Evolutionary conservation across 2,888 invertebrate species (phyloP).

Genomic region (Bedellia somnulentella): DNA sequence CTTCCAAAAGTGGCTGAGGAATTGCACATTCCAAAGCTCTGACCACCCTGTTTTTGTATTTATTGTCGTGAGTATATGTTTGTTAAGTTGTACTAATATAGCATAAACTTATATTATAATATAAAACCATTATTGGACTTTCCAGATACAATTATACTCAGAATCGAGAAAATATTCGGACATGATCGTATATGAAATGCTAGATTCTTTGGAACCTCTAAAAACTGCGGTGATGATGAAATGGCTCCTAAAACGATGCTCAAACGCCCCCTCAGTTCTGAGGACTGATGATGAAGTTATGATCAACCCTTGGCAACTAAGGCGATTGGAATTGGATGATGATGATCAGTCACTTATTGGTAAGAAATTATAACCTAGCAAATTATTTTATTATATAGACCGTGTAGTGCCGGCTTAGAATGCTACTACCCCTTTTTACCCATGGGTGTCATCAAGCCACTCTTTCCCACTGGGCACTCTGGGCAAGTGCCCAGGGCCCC

Average conservation of each 20-base stretch:
- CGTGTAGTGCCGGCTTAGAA: no score
- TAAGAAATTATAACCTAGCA: slow-evolving; percentile 9
- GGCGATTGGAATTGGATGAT: slow-evolving; percentile 20
- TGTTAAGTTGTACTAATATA: no score
- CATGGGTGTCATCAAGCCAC: no score
- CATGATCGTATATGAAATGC: slow-evolving; percentile 63
- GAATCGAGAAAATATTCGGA: slow-evolving; percentile 60
- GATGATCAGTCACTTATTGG: slow-evolving; percentile 44
- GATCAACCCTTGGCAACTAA: slow-evolving; percentile 56
- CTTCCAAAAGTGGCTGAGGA: no score
- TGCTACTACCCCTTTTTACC: no score
- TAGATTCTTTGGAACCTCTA: slow-evolving; percentile 67
- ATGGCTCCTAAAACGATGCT: slow-evolving; percentile 60
- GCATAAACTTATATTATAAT: no score
- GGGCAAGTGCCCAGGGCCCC: no score
- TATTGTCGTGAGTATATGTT: neutral
- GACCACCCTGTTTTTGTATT: slow-evolving; percentile 4
- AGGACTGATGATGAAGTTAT: slow-evolving; percentile 68
- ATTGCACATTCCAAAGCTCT: no score
- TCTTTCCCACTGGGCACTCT: no score
- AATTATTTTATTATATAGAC: neutral
- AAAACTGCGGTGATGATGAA: slow-evolving; percentile 67
- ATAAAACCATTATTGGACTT: no score
- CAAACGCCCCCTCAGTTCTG: slow-evolving; percentile 48
- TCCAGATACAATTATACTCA: slow-evolving; percentile 32